These are phyloP conservation scores for Tyrophagus putrescentiae DNA, from an alignment of 1,140 invertebrate species.

Conservation along the genomic window DNA sequence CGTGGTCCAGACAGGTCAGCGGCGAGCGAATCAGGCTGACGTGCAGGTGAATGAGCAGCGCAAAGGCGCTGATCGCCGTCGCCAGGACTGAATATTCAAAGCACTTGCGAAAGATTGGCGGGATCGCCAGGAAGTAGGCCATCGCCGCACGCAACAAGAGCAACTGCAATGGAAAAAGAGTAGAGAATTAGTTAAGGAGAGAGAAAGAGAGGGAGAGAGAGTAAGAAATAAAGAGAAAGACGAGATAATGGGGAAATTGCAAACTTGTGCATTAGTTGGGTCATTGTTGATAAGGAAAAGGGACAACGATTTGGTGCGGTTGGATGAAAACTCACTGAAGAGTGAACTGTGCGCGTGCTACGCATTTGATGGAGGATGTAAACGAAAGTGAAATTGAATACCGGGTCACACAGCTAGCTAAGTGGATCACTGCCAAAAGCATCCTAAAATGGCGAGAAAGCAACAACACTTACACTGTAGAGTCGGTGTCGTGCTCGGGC, in stretches of 20 bases:
- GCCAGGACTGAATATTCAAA: conserved; percentile 79
- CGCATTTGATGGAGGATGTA: too few species aligned
- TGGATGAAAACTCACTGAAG: too few species aligned
- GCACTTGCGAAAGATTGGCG: conserved; percentile 61
- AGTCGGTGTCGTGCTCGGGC: background rate
- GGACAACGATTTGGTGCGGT: too few species aligned
- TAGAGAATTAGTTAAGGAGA: too few species aligned
- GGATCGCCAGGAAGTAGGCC: conserved; percentile 74
- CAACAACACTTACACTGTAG: conserved; percentile 7
- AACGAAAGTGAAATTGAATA: background rate
- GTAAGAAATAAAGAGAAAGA: background rate
- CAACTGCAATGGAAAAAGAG: conserved; percentile 91
- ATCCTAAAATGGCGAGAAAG: background rate
- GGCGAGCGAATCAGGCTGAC: conserved; percentile 79
- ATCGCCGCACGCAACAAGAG: conserved; percentile 80
- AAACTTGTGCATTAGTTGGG: too few species aligned
- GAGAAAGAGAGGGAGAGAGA: too few species aligned
- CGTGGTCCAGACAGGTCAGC: conserved; percentile 77
- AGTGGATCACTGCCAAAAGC: background rate
- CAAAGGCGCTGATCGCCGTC: conserved; percentile 73
- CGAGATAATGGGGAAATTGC: background rate
- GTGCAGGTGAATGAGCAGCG: conserved; percentile 85
- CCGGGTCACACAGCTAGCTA: background rate
- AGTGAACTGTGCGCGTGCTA: too few species aligned
- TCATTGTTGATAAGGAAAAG: too few species aligned